Evolutionary conservation across 1,140 invertebrate genomes (phyloP).

Genomic region (Papilio xuthus): DNA sequence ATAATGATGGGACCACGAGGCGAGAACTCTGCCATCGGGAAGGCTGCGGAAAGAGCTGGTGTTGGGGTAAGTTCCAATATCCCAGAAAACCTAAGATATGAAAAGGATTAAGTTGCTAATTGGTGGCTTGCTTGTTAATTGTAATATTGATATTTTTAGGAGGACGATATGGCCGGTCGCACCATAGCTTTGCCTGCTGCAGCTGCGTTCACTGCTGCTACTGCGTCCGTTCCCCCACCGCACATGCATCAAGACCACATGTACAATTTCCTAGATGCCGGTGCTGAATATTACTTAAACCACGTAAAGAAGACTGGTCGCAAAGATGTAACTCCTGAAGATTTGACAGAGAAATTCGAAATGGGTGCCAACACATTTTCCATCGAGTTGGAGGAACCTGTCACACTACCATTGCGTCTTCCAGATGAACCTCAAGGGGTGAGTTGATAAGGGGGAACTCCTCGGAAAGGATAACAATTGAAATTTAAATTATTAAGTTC

Average conservation of each 20-base stretch:
- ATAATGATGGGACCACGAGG: constrained; percentile 71
- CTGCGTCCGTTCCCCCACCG: constrained; percentile 61
- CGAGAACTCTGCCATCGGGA: constrained; percentile 70
- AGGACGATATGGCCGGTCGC: constrained; percentile 65
- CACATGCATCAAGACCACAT: constrained; percentile 74
- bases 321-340: constrained; percentile 59
- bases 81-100: neutral
- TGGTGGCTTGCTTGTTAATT: neutral
- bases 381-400: constrained; percentile 64
- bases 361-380: constrained; percentile 76
- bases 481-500: too few species aligned
- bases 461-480: too few species aligned
- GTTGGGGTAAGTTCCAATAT: constrained; percentile 54
- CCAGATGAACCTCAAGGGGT: constrained; percentile 66
- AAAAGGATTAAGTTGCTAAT: neutral
- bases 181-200: constrained; percentile 58
- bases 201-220: constrained; percentile 63
- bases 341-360: constrained; percentile 71
- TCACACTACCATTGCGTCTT: constrained; percentile 59
- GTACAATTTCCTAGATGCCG: constrained; percentile 72
- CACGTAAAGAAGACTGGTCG: constrained; percentile 68
- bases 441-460: constrained; percentile 43
- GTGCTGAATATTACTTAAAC: constrained; percentile 69
- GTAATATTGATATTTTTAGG: constrained; percentile 45
- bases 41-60: constrained; percentile 61